Percentiles rank a stretch among this genome's conserved stretches.
phyloP scores from a whole-genome alignment of 2,888 invertebrate genomes.

The Diogma glabrata region DNA sequence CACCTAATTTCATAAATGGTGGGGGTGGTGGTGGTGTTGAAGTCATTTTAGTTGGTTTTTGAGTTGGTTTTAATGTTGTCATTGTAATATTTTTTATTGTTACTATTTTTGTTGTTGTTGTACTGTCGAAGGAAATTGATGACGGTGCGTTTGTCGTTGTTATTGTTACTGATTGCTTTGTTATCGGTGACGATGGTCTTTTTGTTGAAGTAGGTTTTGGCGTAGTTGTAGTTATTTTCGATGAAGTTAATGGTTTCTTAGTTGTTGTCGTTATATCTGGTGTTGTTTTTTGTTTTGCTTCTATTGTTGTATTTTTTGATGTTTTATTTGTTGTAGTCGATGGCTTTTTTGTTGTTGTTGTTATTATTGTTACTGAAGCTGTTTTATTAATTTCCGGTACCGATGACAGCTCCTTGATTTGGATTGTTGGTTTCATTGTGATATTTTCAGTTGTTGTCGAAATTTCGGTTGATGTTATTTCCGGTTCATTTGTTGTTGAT shows the following conservation, averaged over 20 bases:
- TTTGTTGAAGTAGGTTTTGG: not conserved
- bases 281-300: not conserved
- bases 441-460: slow-evolving; percentile 6
- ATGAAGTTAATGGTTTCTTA: slow-evolving; percentile 9
- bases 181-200: not conserved
- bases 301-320: not conserved
- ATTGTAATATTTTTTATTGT: not conserved
- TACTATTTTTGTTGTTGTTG: not conserved
- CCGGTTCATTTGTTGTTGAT: slow-evolving; percentile 12
- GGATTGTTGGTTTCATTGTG: slow-evolving; percentile 15
- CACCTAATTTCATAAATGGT: no score
- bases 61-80: not conserved
- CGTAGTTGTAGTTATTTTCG: slow-evolving; percentile 12
- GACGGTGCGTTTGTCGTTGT: not conserved
- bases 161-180: not conserved
- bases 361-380: not conserved
- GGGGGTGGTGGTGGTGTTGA: not conserved
- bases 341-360: not conserved
- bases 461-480: slow-evolving; percentile 12
- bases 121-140: not conserved
- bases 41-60: not conserved
- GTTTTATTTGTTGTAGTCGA: slow-evolving; percentile 11
- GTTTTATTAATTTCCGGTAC: no score
- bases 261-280: slow-evolving; percentile 12
- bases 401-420: no score